Conservation (phyloP, 1,140 invertebrate genomes). For the Lepidostoma basale region DNA sequence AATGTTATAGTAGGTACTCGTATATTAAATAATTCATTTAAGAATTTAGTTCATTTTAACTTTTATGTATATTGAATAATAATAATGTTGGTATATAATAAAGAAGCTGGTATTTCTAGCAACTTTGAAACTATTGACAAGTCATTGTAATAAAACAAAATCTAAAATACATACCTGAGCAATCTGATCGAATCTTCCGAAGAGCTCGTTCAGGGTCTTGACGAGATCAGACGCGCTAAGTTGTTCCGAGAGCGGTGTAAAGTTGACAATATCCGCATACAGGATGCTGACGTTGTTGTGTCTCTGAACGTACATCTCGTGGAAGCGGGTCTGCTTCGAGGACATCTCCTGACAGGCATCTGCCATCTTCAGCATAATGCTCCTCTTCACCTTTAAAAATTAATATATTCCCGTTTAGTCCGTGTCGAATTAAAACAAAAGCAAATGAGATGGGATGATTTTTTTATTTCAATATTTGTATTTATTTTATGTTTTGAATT, state of each 20-base stretch:
- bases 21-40: too few relatives aligned
- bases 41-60: not conserved
- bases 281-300: constrained; percentile 97
- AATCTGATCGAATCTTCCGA: constrained; percentile 95
- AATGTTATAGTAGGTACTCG: too few relatives aligned
- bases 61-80: too few relatives aligned
- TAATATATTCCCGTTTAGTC: not conserved
- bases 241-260: constrained; percentile 91
- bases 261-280: constrained; percentile 98
- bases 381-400: constrained; percentile 81
- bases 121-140: too few relatives aligned
- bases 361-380: constrained; percentile 92
- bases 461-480: too few relatives aligned
- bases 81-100: too few relatives aligned
- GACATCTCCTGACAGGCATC: constrained; percentile 70
- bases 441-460: too few relatives aligned
- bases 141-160: constrained; percentile 43
- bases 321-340: constrained; percentile 82
- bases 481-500: too few relatives aligned
- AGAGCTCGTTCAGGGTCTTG: constrained; percentile 93
- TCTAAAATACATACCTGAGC: constrained; percentile 88
- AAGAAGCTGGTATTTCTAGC: too few relatives aligned
- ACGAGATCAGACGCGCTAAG: constrained; percentile 94
- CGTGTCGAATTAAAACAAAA: not conserved
- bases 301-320: constrained; percentile 96